These are phyloP conservation scores for Channa argus DNA, from an alignment of 2,113 vertebrate genomes.

Conservation along the genomic window DNA sequence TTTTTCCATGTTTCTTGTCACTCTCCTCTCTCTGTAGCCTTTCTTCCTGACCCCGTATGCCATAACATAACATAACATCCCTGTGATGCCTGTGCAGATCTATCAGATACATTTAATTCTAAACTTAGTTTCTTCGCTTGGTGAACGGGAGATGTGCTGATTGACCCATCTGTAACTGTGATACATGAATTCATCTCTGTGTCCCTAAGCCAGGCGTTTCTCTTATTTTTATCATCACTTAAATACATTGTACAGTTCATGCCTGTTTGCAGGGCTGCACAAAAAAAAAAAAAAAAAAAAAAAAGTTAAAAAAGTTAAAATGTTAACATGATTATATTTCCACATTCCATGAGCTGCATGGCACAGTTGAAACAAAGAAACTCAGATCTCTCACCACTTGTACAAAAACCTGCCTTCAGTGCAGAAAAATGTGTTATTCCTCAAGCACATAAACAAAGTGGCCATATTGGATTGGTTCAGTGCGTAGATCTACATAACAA, in stretches of 20 bases:
- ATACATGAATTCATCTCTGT: not conserved
- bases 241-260: not conserved
- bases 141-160: not conserved
- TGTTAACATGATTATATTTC: not conserved
- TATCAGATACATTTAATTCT: not conserved
- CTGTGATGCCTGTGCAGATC: not conserved
- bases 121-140: not conserved
- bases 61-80: not conserved
- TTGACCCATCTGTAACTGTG: not conserved
- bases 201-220: not conserved
- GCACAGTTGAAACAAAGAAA: not conserved
- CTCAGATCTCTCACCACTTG: not conserved
- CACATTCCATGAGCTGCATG: not conserved
- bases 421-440: conserved; percentile 25
- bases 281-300: not conserved
- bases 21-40: not conserved
- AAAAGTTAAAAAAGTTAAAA: not conserved
- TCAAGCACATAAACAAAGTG: conserved; percentile 21
- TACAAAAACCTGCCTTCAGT: not conserved
- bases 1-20: not conserved
- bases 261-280: not conserved
- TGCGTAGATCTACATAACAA: conserved; percentile 58
- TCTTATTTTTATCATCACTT: conserved; percentile 8
- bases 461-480: conserved; percentile 20
- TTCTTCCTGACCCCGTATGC: not conserved